Evolutionary conservation across 30 jellyfish, hydroid and myxozoan species (phyloP), one percentile per base, ranked within the genome.

Genomic region (Aurelia aurita complex sp. Pacific): DNA sequence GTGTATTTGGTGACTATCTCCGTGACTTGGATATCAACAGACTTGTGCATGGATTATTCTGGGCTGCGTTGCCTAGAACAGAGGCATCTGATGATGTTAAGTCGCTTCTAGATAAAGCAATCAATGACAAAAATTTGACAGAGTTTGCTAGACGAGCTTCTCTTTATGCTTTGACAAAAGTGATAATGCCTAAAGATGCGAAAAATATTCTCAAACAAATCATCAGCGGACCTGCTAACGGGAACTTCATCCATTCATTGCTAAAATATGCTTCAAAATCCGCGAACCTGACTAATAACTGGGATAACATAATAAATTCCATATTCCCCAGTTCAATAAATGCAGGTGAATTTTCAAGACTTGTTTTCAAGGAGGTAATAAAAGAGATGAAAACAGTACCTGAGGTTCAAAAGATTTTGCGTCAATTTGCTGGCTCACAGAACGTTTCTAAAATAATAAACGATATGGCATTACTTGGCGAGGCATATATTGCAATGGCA

Each of bases 331-430:
- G 57, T 9, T 46, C 57, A 9, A 2, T 46, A 46, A 70, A 35
- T 70, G 33, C 33, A 5, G 64, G n/a, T 16, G 43, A n/a, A 66
- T 16, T 66, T 23, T 76, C 43, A 12, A 54, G 62, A 33, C 19
- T 42, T 34, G 35, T 76, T 59, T 54, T 54, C 75, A 76, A 76
- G 17, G 85, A 76, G 62, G 50, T 76, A 5, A 6, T 66, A 23
- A 16, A 16, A 10, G 76, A 66, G 15, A 15, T 66, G 43, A 66
- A 23, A 66, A 3, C 54, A 15, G 38, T 46, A 17, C 18, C 76
- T 10, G 76, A 13, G 54, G 16, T 66, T 16, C 76, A 23, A 40
- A 23, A 17, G 38, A 23, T 66, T 66, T 15, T 66, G 1, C 38
- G 16, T n/a, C 38, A 46, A 66, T 76, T 76, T 36, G 76, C 52